Evolutionary conservation across 1,140 invertebrate species (phyloP).

Genomic region (Ectropis grisescens): DNA sequence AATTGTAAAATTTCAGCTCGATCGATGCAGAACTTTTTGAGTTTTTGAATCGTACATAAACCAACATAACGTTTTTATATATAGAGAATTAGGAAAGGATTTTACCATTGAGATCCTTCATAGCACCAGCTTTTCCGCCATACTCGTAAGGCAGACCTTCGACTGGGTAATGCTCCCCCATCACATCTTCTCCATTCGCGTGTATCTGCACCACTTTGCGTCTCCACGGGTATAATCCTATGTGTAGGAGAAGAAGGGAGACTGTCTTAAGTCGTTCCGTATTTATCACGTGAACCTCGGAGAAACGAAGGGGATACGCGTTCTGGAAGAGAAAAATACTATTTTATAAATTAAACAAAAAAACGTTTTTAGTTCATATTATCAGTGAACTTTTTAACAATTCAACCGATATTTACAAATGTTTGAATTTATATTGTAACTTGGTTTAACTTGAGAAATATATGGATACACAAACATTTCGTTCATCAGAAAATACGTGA

Average conservation of each 20-base stretch:
- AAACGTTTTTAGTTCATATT: not conserved
- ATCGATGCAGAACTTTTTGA: no score
- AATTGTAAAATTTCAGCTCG: no score
- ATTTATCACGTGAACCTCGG: slow-evolving; percentile 53
- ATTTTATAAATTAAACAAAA: slow-evolving; percentile 53
- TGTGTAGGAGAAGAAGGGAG: slow-evolving; percentile 41
- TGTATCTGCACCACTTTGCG: slow-evolving; percentile 44
- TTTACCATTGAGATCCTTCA: slow-evolving; percentile 60
- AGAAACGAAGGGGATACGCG: slow-evolving; percentile 38
- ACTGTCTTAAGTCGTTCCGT: slow-evolving; percentile 50
- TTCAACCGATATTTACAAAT: no score
- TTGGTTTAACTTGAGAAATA: no score
- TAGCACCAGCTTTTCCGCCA: slow-evolving; percentile 48
- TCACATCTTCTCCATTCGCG: slow-evolving; percentile 28
- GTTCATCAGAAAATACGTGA: no score
- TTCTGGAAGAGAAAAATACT: slow-evolving; percentile 33
- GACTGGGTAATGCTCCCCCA: slow-evolving; percentile 29
- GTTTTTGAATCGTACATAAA: no score
- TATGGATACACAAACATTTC: no score
- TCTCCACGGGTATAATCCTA: slow-evolving; percentile 50
- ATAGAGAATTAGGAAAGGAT: no score
- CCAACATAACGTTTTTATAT: no score
- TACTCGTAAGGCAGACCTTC: slow-evolving; percentile 52
- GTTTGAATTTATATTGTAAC: no score
- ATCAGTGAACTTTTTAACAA: no score